These are phyloP conservation scores for Nesidiocoris tenuis DNA, from an alignment of 2,888 invertebrate genomes.

Conservation along the genomic window DNA sequence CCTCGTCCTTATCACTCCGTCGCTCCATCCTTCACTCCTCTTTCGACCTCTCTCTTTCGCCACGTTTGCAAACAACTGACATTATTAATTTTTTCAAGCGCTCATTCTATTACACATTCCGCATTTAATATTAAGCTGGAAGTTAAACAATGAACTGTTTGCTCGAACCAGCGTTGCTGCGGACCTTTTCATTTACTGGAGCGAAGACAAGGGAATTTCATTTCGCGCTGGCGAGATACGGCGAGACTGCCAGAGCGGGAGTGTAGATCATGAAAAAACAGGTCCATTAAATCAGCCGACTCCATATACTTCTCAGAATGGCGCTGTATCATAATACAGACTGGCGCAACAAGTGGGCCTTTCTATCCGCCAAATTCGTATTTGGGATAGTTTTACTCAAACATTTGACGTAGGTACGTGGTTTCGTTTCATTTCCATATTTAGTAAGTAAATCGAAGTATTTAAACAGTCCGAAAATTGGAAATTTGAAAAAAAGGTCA, in stretches of 20 bases:
- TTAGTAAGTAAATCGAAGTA: no score
- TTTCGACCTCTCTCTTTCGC: neutral
- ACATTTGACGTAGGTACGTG: no score
- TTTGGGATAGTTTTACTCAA: no score
- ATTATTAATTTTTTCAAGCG: constrained; percentile 26
- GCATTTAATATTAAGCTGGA: constrained; percentile 17
- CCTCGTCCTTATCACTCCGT: neutral
- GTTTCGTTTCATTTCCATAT: no score
- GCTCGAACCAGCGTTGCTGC: neutral
- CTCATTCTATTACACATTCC: neutral
- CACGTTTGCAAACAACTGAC: constrained; percentile 20
- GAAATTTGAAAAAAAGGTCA: no score
- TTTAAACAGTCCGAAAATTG: no score
- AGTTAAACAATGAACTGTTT: constrained; percentile 19
- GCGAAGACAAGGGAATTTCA: neutral
- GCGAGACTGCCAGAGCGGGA: neutral
- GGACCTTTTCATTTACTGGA: neutral
- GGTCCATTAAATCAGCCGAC: neutral
- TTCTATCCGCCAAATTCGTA: no score
- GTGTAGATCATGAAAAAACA: neutral
- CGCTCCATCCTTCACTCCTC: neutral
- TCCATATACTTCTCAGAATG: neutral
- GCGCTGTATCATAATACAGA: neutral
- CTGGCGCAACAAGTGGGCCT: neutral
- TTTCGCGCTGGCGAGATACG: neutral